phyloP scores from a whole-genome alignment of 2,797 vertebrate genomes.

The Sebastes hubbsi region DNA sequence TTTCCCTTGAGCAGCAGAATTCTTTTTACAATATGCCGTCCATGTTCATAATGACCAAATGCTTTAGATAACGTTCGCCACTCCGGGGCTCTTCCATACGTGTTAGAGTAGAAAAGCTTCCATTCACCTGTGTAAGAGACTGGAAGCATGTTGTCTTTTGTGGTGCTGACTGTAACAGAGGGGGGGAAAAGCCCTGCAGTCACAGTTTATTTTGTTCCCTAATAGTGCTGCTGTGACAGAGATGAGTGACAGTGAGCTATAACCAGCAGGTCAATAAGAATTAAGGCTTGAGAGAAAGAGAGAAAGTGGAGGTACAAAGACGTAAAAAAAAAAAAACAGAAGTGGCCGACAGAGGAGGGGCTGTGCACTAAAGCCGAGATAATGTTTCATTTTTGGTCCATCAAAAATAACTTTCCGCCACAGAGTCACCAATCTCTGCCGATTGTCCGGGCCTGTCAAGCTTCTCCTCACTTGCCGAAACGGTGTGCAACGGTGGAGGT shows the following conservation, averaged over 20 bases:
- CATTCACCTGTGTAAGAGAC: neutral
- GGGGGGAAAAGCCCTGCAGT: slow-evolving; percentile 9
- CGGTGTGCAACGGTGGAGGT: neutral
- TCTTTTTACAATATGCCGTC: slow-evolving; percentile 8
- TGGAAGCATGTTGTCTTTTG: neutral
- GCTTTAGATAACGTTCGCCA: slow-evolving; percentile 1
- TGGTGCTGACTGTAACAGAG: neutral
- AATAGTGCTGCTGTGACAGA: slow-evolving; percentile 39
- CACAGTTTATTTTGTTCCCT: neutral
- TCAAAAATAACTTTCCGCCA: slow-evolving; percentile 28
- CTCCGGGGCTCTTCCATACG: neutral
- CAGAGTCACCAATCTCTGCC: neutral
- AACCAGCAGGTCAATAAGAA: slow-evolving; percentile 60
- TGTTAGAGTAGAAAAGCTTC: neutral
- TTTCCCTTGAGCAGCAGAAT: slow-evolving; percentile 1
- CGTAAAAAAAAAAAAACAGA: neutral
- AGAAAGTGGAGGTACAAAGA: slow-evolving; percentile 3
- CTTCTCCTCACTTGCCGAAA: neutral
- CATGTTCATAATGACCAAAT: slow-evolving; percentile 3
- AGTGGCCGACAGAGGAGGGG: neutral
- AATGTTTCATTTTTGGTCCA: slow-evolving; percentile 19
- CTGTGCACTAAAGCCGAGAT: slow-evolving; percentile 9
- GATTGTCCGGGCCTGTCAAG: neutral
- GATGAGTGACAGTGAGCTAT: slow-evolving; percentile 48
- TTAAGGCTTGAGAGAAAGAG: slow-evolving; percentile 24